phyloP scores from a whole-genome alignment of 2,113 vertebrate species.

The Oxyruncus cristatus region DNA sequence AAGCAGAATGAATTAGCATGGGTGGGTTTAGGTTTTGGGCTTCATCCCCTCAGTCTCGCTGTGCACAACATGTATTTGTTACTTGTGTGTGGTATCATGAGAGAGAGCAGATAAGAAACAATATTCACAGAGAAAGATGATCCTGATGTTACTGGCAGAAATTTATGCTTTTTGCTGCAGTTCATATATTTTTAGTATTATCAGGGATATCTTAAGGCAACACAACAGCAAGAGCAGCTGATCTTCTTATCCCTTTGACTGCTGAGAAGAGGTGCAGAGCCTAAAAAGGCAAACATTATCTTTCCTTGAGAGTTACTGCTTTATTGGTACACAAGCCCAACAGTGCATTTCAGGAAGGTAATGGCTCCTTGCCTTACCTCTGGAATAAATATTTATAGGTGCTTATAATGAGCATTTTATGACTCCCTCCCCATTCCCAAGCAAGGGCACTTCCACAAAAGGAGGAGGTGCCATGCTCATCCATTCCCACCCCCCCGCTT shows the following conservation, averaged over 20 bases:
- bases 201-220: background rate
- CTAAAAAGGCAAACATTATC: background rate
- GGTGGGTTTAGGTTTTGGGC: background rate
- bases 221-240: background rate
- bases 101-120: background rate
- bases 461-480: background rate
- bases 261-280: background rate
- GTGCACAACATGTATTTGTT: rapidly evolving
- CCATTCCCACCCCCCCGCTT: background rate
- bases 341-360: background rate
- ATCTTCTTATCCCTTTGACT: background rate
- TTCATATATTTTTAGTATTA: background rate
- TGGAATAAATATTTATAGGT: background rate
- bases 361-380: background rate
- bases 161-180: background rate
- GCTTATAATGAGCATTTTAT: background rate
- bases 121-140: background rate
- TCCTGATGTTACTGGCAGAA: background rate
- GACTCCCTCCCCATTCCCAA: background rate
- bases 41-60: background rate
- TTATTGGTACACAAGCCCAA: background rate
- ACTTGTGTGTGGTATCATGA: background rate
- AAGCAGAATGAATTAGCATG: rapidly evolving
- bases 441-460: background rate
- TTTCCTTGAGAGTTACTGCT: background rate